Evolutionary conservation across 2,888 invertebrate genomes (phyloP), one percentile per base, ranked within the genome.

Genomic region (Oxycera nigricornis): DNA sequence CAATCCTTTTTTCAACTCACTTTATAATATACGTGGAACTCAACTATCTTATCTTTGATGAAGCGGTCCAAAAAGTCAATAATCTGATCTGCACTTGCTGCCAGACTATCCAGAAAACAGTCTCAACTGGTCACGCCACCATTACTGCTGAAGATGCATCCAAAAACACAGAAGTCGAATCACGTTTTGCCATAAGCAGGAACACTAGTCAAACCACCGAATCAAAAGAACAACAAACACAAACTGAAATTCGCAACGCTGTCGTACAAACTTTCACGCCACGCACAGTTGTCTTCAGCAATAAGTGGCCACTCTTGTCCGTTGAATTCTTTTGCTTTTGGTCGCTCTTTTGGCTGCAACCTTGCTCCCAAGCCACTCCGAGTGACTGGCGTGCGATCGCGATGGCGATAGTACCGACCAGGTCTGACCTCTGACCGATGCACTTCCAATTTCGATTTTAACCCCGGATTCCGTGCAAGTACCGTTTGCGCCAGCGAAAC

Each of bases 321-420:
- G 11, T 11, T n/a, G 11, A 31, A 17, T 26, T 20, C 2, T n/a
- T 31, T 61, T 1, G 2, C 24, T 6, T 55, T 31, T 30, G n/a
- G n/a, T n/a, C n/a, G n/a, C n/a, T 2, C 9, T 17, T 17, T 1
- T 61, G 20, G 31, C 61, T 61, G 31, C 61, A 61, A 31, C 61
- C n/a, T 46, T 46, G 30, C 61, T 30, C 26, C 28, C 28, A 3
- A 14, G 14, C 59, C 30, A 59, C 59, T 28, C 61, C 31, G 20
- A 61, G 17, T 61, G 61, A 14, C 61, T 61, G 20, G 61, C 61
- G 52, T 46, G 6, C 57, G 20, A 7, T 46, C 46, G 14, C 46
- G 46, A n/a, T 46, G n/a, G n/a, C 59, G 30, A 30, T 28, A 11
- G 26, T 59, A 59, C 59, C 59, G 59, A 11, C 46, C 46, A 17